Conservation (phyloP, 2,113 vertebrate species). For the Synodontis membranacea region DNA sequence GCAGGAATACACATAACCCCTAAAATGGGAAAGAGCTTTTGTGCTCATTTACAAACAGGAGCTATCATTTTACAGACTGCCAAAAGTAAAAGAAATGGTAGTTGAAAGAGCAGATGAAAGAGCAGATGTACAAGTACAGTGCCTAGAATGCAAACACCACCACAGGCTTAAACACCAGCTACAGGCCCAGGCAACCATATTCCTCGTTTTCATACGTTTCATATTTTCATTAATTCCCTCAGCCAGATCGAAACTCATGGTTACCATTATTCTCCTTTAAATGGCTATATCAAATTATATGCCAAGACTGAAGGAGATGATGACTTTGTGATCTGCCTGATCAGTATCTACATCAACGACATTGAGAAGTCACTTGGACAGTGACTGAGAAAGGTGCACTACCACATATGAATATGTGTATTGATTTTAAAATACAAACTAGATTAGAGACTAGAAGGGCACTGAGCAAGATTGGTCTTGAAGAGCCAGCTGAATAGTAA, state of each 20-base stretch:
- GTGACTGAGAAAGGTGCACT: not conserved
- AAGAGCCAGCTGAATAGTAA: not conserved
- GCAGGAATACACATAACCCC: no score
- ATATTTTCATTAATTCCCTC: not conserved
- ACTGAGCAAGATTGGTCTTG: not conserved
- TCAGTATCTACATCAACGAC: not conserved
- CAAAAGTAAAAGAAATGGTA: no score
- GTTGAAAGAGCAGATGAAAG: no score
- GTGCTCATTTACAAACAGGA: no score
- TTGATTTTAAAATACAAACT: not conserved
- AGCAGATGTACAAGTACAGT: no score
- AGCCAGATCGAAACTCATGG: not conserved
- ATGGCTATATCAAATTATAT: not conserved
- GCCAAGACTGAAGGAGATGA: no score
- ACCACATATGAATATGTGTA: not conserved
- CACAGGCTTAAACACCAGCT: not conserved
- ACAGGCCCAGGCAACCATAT: not conserved
- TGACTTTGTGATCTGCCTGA: not conserved
- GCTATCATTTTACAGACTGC: no score
- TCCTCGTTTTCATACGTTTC: not conserved
- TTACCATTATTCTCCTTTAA: not conserved
- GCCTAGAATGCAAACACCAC: no score
- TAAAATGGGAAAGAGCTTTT: no score
- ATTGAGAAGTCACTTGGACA: not conserved
- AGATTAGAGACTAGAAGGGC: not conserved